These are phyloP conservation scores for Grus americana DNA, from an alignment of 2,113 vertebrate genomes.

Conservation along the genomic window DNA sequence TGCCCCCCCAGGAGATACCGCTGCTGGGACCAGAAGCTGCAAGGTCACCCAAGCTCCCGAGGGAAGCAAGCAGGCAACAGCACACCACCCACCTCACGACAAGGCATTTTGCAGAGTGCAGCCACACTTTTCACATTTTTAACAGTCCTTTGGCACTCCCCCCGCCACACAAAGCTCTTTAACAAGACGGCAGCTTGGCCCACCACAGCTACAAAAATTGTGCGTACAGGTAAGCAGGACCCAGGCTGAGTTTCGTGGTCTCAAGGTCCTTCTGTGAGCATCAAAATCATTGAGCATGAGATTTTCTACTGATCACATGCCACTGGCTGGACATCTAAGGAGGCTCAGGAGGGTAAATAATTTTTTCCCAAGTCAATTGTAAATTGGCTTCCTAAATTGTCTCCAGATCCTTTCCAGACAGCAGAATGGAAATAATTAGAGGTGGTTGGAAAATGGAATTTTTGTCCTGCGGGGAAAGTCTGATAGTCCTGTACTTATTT, in stretches of 20 bases:
- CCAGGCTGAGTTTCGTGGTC: not conserved
- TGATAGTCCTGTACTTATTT: slow-evolving; percentile 54
- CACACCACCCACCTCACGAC: accelerated
- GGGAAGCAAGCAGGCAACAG: not conserved
- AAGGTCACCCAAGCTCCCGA: not conserved
- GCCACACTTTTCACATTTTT: not conserved
- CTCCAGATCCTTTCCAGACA: slow-evolving; percentile 66
- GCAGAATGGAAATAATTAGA: slow-evolving; percentile 68
- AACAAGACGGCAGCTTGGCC: not conserved
- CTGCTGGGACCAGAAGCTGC: not conserved
- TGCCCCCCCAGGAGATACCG: not conserved
- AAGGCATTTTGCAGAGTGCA: not conserved
- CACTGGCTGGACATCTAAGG: slow-evolving; percentile 28
- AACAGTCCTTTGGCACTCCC: not conserved
- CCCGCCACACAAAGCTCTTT: not conserved
- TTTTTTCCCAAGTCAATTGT: slow-evolving; percentile 58
- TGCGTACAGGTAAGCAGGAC: not conserved
- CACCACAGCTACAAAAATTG: not conserved
- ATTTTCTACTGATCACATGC: slow-evolving; percentile 22
- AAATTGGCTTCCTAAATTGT: slow-evolving; percentile 60
- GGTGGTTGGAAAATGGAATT: slow-evolving; percentile 61
- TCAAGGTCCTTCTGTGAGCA: not conserved
- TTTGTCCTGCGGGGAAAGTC: slow-evolving; percentile 54
- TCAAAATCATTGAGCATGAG: not conserved
- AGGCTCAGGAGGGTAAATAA: slow-evolving; percentile 40